Conservation (phyloP, 2,888 invertebrate genomes). For the Parthenolecanium corni region DNA sequence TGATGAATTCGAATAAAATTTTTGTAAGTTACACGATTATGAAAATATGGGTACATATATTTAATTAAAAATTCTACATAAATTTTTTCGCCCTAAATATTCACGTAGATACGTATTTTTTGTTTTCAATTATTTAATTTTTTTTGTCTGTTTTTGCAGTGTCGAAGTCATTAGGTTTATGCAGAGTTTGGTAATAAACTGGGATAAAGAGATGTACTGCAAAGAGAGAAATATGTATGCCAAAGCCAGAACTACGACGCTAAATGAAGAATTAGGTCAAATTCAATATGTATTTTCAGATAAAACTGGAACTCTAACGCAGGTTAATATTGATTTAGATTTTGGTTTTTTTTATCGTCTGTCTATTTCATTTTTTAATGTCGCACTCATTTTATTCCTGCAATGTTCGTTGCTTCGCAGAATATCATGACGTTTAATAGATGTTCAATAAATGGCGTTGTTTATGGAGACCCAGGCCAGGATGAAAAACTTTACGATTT, state of each 20-base stretch:
- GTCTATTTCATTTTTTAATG: background rate
- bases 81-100: too few species aligned
- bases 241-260: conserved; percentile 90
- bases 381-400: background rate
- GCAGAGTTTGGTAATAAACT: conserved; percentile 97
- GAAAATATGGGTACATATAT: too few species aligned
- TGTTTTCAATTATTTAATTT: too few species aligned
- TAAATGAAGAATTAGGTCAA: conserved; percentile 97
- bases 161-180: conserved; percentile 89
- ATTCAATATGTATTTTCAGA: conserved; percentile 99
- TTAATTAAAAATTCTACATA: too few species aligned
- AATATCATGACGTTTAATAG: conserved; percentile 99
- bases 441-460: conserved; percentile 84
- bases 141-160: conserved; percentile 40
- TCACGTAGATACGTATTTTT: background rate
- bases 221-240: conserved; percentile 80
- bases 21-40: too few species aligned
- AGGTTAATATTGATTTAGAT: conserved; percentile 38
- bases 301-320: conserved; percentile 97
- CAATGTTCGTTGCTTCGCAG: conserved; percentile 41
- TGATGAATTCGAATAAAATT: too few species aligned
- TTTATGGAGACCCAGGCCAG: conserved; percentile 88
- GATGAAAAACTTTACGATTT: conserved; percentile 26
- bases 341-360: background rate
- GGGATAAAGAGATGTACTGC: conserved; percentile 97